These are phyloP conservation scores for Apoda limacodes DNA, from an alignment of 2,888 invertebrate species.

Conservation along the genomic window DNA sequence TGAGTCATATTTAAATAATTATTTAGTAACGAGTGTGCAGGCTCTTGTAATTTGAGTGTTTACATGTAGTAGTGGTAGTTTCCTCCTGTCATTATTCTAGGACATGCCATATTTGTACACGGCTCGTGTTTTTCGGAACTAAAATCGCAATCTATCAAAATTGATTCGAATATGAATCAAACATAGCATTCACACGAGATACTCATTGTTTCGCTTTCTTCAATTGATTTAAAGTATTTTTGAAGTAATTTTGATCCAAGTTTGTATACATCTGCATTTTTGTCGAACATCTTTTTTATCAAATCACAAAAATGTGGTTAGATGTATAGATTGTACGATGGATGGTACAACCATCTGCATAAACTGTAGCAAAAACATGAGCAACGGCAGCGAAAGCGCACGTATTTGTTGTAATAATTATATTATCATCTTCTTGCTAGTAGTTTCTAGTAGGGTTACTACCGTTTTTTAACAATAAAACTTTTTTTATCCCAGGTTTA, in stretches of 20 bases:
- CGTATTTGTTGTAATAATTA: slow-evolving; percentile 4
- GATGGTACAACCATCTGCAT: slow-evolving; percentile 1
- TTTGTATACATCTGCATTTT: slow-evolving; percentile 1
- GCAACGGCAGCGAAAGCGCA: slow-evolving; percentile 6
- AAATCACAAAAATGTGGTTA: background rate
- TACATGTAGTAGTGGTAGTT: slow-evolving; percentile 2
- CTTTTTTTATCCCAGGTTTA: slow-evolving; percentile 2
- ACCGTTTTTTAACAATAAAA: slow-evolving; percentile 1
- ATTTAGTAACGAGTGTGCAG: too few relatives aligned
- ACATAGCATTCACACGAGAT: slow-evolving; percentile 4
- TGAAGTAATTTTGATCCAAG: slow-evolving; percentile 1
- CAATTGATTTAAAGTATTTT: slow-evolving; percentile 3
- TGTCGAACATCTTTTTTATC: slow-evolving; percentile 1
- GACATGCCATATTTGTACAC: slow-evolving; percentile 3
- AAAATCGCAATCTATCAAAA: slow-evolving; percentile 2
- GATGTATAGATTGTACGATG: background rate
- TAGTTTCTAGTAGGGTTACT: too few relatives aligned
- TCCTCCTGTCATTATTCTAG: slow-evolving; percentile 2
- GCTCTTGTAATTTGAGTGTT: too few relatives aligned
- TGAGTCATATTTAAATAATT: too few relatives aligned
- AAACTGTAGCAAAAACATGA: slow-evolving; percentile 3
- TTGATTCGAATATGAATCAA: slow-evolving; percentile 2
- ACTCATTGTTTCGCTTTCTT: slow-evolving; percentile 1
- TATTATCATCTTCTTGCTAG: slow-evolving; percentile 2
- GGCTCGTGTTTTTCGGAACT: slow-evolving; percentile 4